Evolutionary conservation across 2,888 invertebrate genomes (phyloP).

Genomic region (Helicoverpa assulta): DNA sequence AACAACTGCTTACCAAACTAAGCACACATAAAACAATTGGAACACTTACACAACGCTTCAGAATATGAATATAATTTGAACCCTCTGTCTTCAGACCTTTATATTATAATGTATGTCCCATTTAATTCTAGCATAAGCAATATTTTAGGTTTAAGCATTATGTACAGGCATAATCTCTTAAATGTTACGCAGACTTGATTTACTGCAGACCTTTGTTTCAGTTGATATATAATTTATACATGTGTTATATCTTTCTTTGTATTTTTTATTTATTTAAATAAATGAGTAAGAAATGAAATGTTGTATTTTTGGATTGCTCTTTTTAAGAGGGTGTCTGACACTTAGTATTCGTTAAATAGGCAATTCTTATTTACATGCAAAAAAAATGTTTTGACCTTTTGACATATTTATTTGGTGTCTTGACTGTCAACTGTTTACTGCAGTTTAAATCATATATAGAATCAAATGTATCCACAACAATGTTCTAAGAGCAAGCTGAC

Average conservation of each 20-base stretch:
- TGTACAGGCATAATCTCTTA: constrained; percentile 53
- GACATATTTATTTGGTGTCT: no score
- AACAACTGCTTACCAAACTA: not conserved
- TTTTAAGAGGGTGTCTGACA: constrained; percentile 16
- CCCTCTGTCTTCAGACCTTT: constrained; percentile 23
- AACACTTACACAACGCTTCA: not conserved
- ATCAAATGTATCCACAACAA: no score
- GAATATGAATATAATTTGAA: constrained; percentile 20
- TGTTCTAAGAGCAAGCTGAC: no score
- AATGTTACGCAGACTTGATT: constrained; percentile 52
- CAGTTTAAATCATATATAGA: no score
- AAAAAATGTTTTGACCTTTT: no score
- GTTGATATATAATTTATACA: constrained; percentile 29
- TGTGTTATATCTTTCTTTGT: no score
- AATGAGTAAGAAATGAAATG: no score
- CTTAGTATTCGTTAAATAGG: no score
- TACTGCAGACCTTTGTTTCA: constrained; percentile 40
- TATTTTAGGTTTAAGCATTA: constrained; percentile 52
- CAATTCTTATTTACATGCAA: no score
- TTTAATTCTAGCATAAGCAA: constrained; percentile 55
- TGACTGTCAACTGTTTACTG: no score
- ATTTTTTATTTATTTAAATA: no score
- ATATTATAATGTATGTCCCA: constrained; percentile 40
- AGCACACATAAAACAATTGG: not conserved
- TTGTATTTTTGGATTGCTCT: no score